Percentiles rank a stretch among this genome's conserved stretches.
phyloP scores from a whole-genome alignment of 2,113 vertebrate genomes.

The Ciconia stormi region DNA sequence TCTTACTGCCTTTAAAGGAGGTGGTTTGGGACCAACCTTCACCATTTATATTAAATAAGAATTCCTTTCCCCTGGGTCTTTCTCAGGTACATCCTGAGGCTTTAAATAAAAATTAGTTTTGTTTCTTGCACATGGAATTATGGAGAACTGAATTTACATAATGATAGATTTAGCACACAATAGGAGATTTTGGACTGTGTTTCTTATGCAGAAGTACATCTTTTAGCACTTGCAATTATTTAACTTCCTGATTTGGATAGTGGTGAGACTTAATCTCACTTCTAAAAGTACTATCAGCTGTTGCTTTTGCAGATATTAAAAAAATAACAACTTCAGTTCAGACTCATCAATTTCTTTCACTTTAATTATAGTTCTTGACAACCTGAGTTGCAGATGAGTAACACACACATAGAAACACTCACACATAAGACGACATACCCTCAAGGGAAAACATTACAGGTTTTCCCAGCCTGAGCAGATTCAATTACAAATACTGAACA shows the following conservation, averaged over 20 bases:
- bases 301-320: background rate
- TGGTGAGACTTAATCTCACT: background rate
- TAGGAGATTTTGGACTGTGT: background rate
- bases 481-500: background rate
- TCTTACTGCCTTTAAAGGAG: background rate
- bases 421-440: background rate
- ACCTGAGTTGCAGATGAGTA: background rate
- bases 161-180: background rate
- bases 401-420: background rate
- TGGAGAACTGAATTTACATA: background rate
- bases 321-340: background rate
- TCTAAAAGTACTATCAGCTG: background rate
- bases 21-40: background rate
- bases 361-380: background rate
- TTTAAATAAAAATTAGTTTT: background rate
- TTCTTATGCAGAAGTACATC: background rate
- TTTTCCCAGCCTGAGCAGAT: background rate
- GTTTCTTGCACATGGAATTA: background rate
- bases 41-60: background rate
- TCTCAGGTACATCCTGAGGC: background rate
- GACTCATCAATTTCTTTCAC: background rate
- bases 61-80: background rate
- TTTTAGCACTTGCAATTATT: background rate
- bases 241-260: background rate
- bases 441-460: background rate